These are phyloP conservation scores for Beroe ovata DNA, from an alignment of 37 sponge, comb jelly and placozoan genomes.

Conservation along the genomic window DNA sequence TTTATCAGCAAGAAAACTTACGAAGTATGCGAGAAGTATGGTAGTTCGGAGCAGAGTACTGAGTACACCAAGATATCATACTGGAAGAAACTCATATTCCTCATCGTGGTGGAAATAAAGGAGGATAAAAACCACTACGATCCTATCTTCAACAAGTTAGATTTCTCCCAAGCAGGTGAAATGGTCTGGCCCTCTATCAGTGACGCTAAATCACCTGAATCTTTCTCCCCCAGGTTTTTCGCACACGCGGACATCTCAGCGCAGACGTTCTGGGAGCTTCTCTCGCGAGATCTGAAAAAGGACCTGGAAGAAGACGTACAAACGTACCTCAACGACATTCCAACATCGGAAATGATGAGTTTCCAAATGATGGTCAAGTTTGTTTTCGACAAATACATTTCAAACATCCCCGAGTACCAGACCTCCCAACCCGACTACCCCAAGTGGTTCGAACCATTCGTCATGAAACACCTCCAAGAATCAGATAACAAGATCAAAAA, in stretches of 20 bases:
- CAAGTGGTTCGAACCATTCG: constrained; percentile 77
- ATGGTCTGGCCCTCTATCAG: background rate
- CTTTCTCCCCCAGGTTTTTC: constrained; percentile 37
- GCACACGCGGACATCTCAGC: constrained; percentile 44
- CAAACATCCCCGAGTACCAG: constrained; percentile 10
- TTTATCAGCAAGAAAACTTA: constrained; percentile 44
- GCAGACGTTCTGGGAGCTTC: constrained; percentile 57
- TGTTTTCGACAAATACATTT: constrained; percentile 73
- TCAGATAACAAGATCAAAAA: constrained; percentile 68
- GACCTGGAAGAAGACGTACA: constrained; percentile 37
- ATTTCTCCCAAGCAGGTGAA: background rate
- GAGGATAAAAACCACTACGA: constrained; percentile 33
- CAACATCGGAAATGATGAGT: constrained; percentile 14
- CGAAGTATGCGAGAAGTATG: constrained; percentile 11
- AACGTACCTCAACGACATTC: constrained; percentile 29
- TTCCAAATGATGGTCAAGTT: constrained; percentile 70
- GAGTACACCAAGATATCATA: constrained; percentile 46
- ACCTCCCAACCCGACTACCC: constrained; percentile 70
- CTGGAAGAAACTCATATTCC: constrained; percentile 64
- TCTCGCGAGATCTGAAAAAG: constrained; percentile 24
- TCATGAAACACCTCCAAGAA: constrained; percentile 73
- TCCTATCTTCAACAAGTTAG: constrained; percentile 49
- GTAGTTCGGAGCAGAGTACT: background rate
- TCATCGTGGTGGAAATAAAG: constrained; percentile 40
- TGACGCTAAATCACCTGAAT: background rate